Conservation (phyloP, 2,888 invertebrate genomes). For the Pardosa pseudoannulata region DNA sequence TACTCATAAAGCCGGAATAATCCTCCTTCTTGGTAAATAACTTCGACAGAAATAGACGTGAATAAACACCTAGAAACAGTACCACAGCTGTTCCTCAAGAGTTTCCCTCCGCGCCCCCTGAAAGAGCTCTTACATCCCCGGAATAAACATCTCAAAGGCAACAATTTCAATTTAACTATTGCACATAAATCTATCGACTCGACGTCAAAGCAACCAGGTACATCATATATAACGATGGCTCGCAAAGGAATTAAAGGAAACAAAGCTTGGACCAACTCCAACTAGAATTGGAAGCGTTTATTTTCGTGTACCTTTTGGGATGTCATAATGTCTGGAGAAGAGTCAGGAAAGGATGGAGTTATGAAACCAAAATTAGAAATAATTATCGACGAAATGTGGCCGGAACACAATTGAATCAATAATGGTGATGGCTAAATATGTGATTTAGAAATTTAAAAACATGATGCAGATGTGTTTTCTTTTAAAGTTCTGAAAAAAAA, state of each 20-base stretch:
- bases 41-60: neutral
- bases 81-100: constrained; percentile 6
- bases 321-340: constrained; percentile 42
- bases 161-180: constrained; percentile 11
- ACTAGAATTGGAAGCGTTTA: constrained; percentile 29
- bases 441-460: too few relatives aligned
- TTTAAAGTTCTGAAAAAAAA: too few relatives aligned
- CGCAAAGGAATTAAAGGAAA: neutral
- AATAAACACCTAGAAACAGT: neutral
- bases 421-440: too few relatives aligned
- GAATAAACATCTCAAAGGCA: constrained; percentile 3
- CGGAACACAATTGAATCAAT: too few relatives aligned
- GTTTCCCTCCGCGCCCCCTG: neutral
- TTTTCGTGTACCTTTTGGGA: constrained; percentile 40
- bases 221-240: neutral
- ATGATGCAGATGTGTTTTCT: too few relatives aligned
- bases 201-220: neutral
- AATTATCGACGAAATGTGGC: neutral
- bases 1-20: neutral
- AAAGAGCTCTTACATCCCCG: neutral
- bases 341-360: neutral
- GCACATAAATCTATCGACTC: constrained; percentile 11
- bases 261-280: constrained; percentile 26
- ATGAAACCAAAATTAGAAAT: constrained; percentile 7
- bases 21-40: neutral